A percentile compares a stretch with the other conserved stretches of the same genome.
Conservation (phyloP, 2,888 invertebrate genomes). For the Caenorhabditis sp. region DNA sequence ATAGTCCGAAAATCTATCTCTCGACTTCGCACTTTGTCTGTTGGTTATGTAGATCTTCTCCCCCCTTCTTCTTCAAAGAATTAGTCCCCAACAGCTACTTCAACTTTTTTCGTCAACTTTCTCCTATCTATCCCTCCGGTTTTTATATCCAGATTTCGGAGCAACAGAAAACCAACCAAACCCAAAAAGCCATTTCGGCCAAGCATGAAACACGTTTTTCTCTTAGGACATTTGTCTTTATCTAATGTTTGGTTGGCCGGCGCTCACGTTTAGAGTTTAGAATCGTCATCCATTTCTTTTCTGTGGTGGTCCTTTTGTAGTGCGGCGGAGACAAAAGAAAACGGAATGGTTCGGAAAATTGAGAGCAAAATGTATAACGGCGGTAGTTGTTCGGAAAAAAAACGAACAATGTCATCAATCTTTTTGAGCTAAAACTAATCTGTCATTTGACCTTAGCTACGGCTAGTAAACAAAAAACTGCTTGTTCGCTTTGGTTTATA, state of each 20-base stretch:
- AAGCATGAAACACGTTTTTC: constrained; percentile 64
- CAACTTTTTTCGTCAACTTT: constrained; percentile 50
- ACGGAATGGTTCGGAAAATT: not conserved
- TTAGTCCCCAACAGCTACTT: constrained; percentile 65
- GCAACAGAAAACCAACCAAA: constrained; percentile 3
- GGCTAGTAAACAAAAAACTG: not conserved
- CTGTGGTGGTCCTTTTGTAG: not conserved
- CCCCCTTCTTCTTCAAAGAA: constrained; percentile 12
- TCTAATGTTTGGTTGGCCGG: constrained; percentile 54
- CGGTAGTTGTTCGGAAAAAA: not conserved
- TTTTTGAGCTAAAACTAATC: constrained; percentile 29
- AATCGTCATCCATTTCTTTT: constrained; percentile 24
- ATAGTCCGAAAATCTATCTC: constrained; percentile 31
- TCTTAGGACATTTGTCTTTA: constrained; percentile 59
- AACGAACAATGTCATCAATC: constrained; percentile 31
- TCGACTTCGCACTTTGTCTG: constrained; percentile 25
- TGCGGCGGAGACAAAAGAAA: not conserved
- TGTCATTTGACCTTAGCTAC: constrained; percentile 38
- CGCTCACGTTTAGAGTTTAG: constrained; percentile 16
- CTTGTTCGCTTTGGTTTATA: not conserved
- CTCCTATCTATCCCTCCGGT: constrained; percentile 20
- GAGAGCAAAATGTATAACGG: not conserved
- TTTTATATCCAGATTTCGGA: constrained; percentile 45
- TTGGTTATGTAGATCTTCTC: constrained; percentile 31
- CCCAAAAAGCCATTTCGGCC: constrained; percentile 46